Conservation (phyloP, 1,140 invertebrate genomes). For the Drosophila albomicans region DNA sequence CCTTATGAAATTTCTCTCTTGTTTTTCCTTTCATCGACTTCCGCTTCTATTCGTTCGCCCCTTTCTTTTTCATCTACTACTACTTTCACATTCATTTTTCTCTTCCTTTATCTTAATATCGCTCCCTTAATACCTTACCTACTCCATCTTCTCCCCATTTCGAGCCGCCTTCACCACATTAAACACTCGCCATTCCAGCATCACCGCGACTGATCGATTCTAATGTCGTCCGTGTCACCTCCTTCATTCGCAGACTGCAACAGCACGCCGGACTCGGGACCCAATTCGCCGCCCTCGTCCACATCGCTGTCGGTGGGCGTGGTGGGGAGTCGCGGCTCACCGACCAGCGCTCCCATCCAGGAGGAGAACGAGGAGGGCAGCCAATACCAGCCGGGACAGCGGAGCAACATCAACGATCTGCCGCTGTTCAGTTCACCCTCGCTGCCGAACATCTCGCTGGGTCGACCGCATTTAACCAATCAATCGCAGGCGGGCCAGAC, state of each 20-base stretch:
- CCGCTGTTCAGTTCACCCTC: conserved; percentile 97
- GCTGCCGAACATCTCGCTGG: conserved; percentile 97
- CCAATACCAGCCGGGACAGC: conserved; percentile 83
- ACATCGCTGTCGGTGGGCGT: conserved; percentile 86
- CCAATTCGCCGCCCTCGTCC: conserved; percentile 91
- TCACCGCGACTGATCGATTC: not conserved
- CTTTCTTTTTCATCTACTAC: too few species aligned
- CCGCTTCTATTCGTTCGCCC: too few species aligned
- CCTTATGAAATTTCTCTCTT: too few species aligned
- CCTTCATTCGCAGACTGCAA: conserved; percentile 84
- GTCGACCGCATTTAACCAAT: conserved; percentile 90
- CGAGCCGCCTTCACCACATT: not conserved
- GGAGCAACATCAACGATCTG: conserved; percentile 85
- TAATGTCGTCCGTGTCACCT: not conserved
- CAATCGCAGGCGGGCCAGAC: conserved; percentile 71
- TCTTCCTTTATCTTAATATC: too few species aligned
- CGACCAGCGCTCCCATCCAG: conserved; percentile 89
- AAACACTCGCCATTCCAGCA: not conserved
- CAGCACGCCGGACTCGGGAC: conserved; percentile 92
- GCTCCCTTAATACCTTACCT: too few species aligned
- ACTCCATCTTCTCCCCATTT: too few species aligned
- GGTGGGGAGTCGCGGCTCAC: conserved; percentile 86
- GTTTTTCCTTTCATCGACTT: too few species aligned
- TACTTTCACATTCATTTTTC: too few species aligned
- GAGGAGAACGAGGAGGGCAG: conserved; percentile 87